phyloP scores from a whole-genome alignment of 2,888 invertebrate genomes.

The Phytoseiulus persimilis region DNA sequence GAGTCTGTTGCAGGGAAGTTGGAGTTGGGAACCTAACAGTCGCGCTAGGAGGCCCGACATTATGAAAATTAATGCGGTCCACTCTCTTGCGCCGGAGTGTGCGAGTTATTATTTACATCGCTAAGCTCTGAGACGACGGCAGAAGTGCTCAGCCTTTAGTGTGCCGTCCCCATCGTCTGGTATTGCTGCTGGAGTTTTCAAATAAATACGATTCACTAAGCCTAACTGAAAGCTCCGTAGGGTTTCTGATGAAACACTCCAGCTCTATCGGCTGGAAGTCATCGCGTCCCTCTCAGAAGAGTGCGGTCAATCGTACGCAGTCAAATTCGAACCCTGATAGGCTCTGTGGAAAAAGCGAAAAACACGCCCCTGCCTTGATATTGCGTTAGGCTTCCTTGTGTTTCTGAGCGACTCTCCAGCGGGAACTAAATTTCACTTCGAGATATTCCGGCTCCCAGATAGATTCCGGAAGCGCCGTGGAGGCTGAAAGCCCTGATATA shows the following conservation, averaged over 20 bases:
- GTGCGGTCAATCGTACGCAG: neutral
- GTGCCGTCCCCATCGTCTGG: neutral
- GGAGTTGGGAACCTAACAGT: neutral
- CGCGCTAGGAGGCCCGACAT: neutral
- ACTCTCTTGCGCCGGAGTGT: neutral
- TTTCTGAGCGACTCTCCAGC: neutral
- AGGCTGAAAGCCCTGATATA: neutral
- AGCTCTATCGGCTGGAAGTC: neutral
- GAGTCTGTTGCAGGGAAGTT: neutral
- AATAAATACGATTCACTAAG: neutral
- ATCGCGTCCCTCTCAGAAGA: neutral
- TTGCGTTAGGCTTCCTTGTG: conserved; percentile 18
- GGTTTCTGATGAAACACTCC: neutral
- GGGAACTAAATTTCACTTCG: neutral
- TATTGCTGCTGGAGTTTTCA: neutral
- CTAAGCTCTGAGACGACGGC: neutral
- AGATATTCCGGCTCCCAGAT: neutral
- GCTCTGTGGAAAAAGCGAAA: neutral
- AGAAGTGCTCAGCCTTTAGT: neutral
- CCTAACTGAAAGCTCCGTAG: neutral
- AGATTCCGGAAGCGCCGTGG: neutral
- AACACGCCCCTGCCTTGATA: conserved; percentile 26
- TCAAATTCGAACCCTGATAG: neutral
- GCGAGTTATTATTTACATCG: neutral
- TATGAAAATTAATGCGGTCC: neutral